Percentiles rank a stretch among this genome's conserved stretches.
Conservation (phyloP, 2,888 invertebrate species). For the Xestia sexstrigata region DNA sequence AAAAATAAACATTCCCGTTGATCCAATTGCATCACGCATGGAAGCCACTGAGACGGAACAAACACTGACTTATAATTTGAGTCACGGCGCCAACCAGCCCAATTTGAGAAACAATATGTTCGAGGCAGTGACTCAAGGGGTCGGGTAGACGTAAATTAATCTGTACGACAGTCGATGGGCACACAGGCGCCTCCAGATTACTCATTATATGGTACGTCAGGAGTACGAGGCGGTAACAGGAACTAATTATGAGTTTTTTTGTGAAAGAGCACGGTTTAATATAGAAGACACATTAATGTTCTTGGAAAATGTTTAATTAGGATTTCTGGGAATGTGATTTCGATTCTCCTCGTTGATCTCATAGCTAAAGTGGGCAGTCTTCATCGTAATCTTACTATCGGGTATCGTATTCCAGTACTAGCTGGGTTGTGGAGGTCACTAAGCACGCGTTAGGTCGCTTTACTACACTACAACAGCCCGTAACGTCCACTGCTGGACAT, state of each 20-base stretch:
- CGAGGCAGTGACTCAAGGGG: slow-evolving; percentile 76
- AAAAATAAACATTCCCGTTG: slow-evolving; percentile 41
- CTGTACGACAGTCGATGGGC: slow-evolving; percentile 70
- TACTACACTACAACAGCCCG: too few species aligned
- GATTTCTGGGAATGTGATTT: slow-evolving; percentile 5
- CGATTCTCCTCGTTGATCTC: neutral
- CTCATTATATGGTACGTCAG: slow-evolving; percentile 70
- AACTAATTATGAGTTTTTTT: slow-evolving; percentile 34
- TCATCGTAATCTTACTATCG: too few species aligned
- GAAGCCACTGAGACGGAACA: slow-evolving; percentile 47
- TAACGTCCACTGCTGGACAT: too few species aligned
- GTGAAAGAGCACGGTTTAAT: neutral
- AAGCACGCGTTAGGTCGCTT: too few species aligned
- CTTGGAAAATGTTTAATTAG: neutral
- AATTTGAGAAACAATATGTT: slow-evolving; percentile 74
- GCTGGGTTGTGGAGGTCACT: too few species aligned
- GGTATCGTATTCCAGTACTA: too few species aligned
- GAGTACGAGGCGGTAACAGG: slow-evolving; percentile 17
- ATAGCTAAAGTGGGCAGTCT: neutral
- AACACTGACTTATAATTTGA: slow-evolving; percentile 68
- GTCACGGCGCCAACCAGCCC: slow-evolving; percentile 68
- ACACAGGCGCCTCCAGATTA: slow-evolving; percentile 73
- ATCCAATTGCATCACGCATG: slow-evolving; percentile 38
- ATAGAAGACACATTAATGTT: slow-evolving; percentile 10
- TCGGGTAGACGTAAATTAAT: slow-evolving; percentile 74